phyloP scores from a whole-genome alignment of 1,140 invertebrate genomes.

The Anthonomus grandis region DNA sequence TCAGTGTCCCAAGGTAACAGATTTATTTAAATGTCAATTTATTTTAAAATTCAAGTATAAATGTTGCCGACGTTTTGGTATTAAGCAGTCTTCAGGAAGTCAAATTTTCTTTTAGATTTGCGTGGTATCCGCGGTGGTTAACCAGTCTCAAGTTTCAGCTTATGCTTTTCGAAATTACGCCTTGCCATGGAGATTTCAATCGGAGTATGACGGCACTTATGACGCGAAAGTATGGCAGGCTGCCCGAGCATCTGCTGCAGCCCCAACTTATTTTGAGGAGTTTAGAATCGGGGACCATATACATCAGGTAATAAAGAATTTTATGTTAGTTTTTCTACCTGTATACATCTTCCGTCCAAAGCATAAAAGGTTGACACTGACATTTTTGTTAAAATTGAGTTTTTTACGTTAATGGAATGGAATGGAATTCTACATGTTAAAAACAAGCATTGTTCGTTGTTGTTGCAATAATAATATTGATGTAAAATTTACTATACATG shows the following conservation, averaged over 20 bases:
- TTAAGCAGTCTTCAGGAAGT: too few species aligned
- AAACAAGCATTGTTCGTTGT: too few species aligned
- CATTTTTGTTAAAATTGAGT: too few species aligned
- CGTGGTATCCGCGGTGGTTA: slow-evolving; percentile 77
- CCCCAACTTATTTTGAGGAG: slow-evolving; percentile 90
- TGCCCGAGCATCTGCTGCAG: slow-evolving; percentile 87
- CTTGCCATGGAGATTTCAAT: slow-evolving; percentile 67
- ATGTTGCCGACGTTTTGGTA: too few species aligned
- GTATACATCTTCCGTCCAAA: not conserved
- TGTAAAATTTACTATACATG: too few species aligned
- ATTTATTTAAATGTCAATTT: too few species aligned
- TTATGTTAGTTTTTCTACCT: not conserved
- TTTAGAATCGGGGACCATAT: slow-evolving; percentile 70
- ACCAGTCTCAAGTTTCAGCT: slow-evolving; percentile 72
- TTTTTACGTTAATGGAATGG: too few species aligned
- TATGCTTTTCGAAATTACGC: slow-evolving; percentile 90
- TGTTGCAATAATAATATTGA: too few species aligned
- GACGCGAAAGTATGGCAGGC: slow-evolving; percentile 83
- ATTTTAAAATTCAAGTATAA: too few species aligned
- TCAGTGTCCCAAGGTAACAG: slow-evolving; percentile 60
- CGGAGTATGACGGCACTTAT: slow-evolving; percentile 75
- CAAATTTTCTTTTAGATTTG: slow-evolving; percentile 56
- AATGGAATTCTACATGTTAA: too few species aligned
- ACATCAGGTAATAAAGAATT: slow-evolving; percentile 66
- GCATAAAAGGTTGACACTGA: not conserved